These are phyloP conservation scores for Osmoderma eremita DNA, from an alignment of 2,888 invertebrate genomes.

Conservation along the genomic window DNA sequence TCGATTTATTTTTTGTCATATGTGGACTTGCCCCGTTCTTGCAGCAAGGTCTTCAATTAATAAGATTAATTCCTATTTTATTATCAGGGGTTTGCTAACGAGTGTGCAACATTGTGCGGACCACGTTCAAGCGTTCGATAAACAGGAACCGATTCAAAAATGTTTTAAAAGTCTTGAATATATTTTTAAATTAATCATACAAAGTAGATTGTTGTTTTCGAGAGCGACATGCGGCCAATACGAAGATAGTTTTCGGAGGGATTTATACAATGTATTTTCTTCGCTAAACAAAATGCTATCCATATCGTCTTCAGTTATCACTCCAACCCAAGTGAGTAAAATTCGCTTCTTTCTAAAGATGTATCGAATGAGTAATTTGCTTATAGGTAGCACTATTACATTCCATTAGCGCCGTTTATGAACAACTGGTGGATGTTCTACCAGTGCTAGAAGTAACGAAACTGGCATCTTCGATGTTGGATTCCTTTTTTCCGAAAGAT, in stretches of 20 bases:
- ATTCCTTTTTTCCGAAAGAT: conserved; percentile 74
- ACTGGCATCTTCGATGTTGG: conserved; percentile 82
- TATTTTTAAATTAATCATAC: conserved; percentile 91
- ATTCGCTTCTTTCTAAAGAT: too few relatives aligned
- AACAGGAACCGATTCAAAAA: conserved; percentile 89
- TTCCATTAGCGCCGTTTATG: conserved; percentile 85
- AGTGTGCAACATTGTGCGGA: conserved; percentile 92
- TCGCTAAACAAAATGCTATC: conserved; percentile 82
- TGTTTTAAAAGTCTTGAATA: conserved; percentile 91
- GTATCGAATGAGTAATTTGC: too few relatives aligned
- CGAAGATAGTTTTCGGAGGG: conserved; percentile 86
- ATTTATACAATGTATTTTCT: conserved; percentile 82
- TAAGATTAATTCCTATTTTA: conserved; percentile 30
- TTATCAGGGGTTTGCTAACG: conserved; percentile 80
- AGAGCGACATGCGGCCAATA: conserved; percentile 89
- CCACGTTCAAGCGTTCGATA: conserved; percentile 85
- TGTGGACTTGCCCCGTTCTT: too few relatives aligned
- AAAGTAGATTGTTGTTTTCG: conserved; percentile 85
- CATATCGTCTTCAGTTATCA: conserved; percentile 74
- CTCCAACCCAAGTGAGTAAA: conserved; percentile 75
- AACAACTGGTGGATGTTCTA: conserved; percentile 79
- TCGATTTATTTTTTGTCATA: too few relatives aligned
- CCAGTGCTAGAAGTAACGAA: conserved; percentile 82
- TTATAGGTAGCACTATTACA: conserved; percentile 81
- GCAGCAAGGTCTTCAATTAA: too few relatives aligned